phyloP scores from a whole-genome alignment of 1,140 invertebrate species.

The Microplitis demolitor region DNA sequence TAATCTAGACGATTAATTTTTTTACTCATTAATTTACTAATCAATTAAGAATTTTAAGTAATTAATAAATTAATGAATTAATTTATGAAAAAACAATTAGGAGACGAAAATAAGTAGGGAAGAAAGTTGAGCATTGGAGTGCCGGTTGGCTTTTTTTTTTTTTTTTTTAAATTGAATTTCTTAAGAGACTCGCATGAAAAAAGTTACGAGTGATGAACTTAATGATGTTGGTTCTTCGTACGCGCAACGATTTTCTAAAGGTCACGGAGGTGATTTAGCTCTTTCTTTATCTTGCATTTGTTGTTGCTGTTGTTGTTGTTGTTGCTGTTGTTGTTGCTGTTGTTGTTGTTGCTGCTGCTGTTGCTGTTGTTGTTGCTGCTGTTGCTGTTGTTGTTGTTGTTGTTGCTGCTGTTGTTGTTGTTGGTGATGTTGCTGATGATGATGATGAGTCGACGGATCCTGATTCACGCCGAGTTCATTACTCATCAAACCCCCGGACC shows the following conservation, averaged over 20 bases:
- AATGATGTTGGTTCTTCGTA: slow-evolving; percentile 30
- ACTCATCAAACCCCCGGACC: slow-evolving; percentile 51
- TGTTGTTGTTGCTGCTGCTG: slow-evolving; percentile 41
- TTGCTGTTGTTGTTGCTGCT: slow-evolving; percentile 37
- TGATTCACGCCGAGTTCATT: slow-evolving; percentile 47
- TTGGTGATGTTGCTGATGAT: slow-evolving; percentile 44
- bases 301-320: slow-evolving; percentile 55
- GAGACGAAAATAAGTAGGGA: background rate
- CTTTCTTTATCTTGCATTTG: slow-evolving; percentile 52
- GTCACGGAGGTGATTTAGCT: slow-evolving; percentile 61
- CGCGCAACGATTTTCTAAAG: slow-evolving; percentile 45
- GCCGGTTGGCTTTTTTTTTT: background rate
- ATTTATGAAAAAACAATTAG: background rate
- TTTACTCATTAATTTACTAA: background rate
- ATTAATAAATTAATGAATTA: background rate
- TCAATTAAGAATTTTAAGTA: background rate
- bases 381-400: slow-evolving; percentile 15
- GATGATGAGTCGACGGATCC: slow-evolving; percentile 53
- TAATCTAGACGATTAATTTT: no score
- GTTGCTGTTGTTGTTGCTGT: slow-evolving; percentile 39
- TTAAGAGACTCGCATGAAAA: slow-evolving; percentile 29
- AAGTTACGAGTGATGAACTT: slow-evolving; percentile 31
- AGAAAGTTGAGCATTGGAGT: background rate
- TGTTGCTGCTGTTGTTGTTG: slow-evolving; percentile 43
- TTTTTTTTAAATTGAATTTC: background rate